A percentile compares a stretch with the other conserved stretches of the same genome.
Evolutionary conservation across 2,888 invertebrate species (phyloP).

Genomic region (Pseudococcus longispinus): DNA sequence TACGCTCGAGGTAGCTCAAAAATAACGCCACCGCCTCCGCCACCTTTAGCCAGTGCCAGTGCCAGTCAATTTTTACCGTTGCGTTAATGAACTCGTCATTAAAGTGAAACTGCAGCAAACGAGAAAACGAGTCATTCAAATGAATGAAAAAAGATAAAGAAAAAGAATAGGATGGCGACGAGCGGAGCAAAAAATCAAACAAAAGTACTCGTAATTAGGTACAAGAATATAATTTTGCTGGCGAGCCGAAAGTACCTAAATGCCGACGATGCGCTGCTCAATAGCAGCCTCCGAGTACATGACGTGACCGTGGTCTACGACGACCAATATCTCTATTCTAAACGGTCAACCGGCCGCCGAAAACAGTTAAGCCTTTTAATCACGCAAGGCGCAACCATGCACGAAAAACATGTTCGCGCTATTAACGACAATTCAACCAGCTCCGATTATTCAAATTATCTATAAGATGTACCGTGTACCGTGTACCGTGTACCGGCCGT

Average conservation of each 20-base stretch:
- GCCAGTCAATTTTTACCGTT: background rate
- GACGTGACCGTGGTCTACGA: no score
- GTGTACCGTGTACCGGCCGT: no score
- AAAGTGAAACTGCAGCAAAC: slow-evolving; percentile 5
- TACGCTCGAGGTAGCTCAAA: background rate
- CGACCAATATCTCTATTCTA: background rate
- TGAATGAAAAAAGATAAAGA: background rate
- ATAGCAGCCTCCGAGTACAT: no score
- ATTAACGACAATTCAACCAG: slow-evolving; percentile 9
- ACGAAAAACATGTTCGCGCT: background rate
- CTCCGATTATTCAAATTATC: no score
- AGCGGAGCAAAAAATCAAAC: background rate
- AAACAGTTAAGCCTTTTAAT: background rate
- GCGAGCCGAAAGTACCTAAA: background rate
- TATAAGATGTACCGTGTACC: no score
- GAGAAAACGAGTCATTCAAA: background rate
- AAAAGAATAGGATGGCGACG: background rate
- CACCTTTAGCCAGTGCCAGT: background rate
- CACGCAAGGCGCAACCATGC: background rate
- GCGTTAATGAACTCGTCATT: slow-evolving; percentile 17
- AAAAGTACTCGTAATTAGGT: background rate
- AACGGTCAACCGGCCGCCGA: background rate
- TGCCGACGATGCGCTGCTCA: background rate
- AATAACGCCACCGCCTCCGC: background rate
- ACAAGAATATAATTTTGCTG: background rate